Base-by-base conservation (phyloP, 1,140 invertebrate species). In the Papilio machaon region DNA sequence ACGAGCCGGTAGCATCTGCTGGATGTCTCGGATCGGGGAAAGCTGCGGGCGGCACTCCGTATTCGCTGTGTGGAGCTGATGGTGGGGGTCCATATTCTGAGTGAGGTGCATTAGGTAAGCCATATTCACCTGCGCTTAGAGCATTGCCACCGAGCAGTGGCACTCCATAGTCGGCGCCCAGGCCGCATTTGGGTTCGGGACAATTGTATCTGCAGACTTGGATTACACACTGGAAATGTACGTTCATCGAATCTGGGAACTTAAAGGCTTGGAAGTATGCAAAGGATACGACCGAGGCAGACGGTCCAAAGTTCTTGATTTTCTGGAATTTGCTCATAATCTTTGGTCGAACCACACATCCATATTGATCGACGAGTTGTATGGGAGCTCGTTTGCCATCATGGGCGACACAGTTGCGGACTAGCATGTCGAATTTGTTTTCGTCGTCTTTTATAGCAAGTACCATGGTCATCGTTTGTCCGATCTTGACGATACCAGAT, bases 221-320 rank as follows among this genome's bases (percentile, higher is more conserved):
- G 85, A 99, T 99, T 2, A 98, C 98, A 90, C 98, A 99, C 92
- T 99, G 98, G 97, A 99, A 99, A 95, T 99, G 98, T 2, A 99
- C 98, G 89, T 99, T 98, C 98, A 99, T 99, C 13, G 98, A 98
- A 91, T 99, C 98, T 0, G 98, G 98, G 96, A 99, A 99, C 93
- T 99, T 99, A 95, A 99, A 99, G 1, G 98, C 98, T 95, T 98
- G 98, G 97, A 99, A 99, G 94, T 99, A 98, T 2, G 98, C 98
- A 89, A 98, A 99, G 74, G 98, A 98, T 1, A 99, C 97, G 0
- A 99, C 98, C 0, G 98, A 98, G 7, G 98, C 98, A 43, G 97
- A 98, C 0, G 98, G 97, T 0, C 98, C 98, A 83, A 99, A 99
- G 95, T 99, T 99, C 95, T 99, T 98, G 82, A 99, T 98, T 94